A percentile compares a stretch with the other conserved stretches of the same genome.
phyloP scores from a whole-genome alignment of 2,113 vertebrate species.

The Ammodramus savannarum region DNA sequence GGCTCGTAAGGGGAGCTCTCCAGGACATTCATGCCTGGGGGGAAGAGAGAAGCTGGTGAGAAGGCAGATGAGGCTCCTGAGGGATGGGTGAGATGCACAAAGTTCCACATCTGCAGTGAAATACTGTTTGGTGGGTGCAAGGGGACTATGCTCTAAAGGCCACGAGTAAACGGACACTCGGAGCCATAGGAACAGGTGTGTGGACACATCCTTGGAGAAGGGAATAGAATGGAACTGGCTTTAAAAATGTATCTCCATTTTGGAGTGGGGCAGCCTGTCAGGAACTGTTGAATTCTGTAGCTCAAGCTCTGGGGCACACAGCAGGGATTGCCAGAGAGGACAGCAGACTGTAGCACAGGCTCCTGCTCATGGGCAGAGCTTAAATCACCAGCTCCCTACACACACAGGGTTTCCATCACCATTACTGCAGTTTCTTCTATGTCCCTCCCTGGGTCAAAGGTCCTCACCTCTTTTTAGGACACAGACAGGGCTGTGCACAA shows the following conservation, averaged over 20 bases:
- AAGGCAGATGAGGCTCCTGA: not conserved
- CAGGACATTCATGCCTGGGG: slow-evolving; percentile 81
- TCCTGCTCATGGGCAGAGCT: not conserved
- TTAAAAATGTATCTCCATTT: not conserved
- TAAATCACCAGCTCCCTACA: not conserved
- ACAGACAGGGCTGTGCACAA: not conserved
- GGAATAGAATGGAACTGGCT: not conserved
- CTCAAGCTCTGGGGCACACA: not conserved
- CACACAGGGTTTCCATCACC: not conserved
- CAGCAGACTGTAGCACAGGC: not conserved
- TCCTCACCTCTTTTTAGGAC: not conserved
- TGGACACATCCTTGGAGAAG: not conserved
- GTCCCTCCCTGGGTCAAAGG: not conserved
- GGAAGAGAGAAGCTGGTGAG: not conserved
- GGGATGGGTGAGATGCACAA: rapidly evolving
- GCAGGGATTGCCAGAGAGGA: not conserved
- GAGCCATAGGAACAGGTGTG: not conserved
- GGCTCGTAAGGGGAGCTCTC: slow-evolving; percentile 89
- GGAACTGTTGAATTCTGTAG: not conserved
- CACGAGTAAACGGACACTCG: not conserved
- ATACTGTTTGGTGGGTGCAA: not conserved
- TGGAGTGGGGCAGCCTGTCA: not conserved
- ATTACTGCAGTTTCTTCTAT: not conserved
- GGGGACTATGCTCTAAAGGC: not conserved
- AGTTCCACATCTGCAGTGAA: not conserved